Base-by-base conservation (phyloP, 2,888 invertebrate species). In the Phytoseiulus persimilis region DNA sequence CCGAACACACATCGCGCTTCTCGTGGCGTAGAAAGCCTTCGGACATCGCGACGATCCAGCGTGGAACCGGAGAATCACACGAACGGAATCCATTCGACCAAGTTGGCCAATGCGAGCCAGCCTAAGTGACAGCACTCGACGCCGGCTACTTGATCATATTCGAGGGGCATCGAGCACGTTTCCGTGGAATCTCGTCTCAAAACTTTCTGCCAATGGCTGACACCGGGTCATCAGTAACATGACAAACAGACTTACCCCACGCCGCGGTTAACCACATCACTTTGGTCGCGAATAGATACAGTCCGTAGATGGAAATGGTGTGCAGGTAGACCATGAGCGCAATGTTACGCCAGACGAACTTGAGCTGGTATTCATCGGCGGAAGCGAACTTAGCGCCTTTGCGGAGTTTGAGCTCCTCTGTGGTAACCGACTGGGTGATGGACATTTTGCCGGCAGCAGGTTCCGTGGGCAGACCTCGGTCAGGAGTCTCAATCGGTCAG, bases 301-400 rank as follows among this genome's bases (percentile, higher is more conserved):
- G 14, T 9, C 90, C 90, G 90, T 90, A 89, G 3, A 90, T 28
- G 23, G 90, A 90, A 0, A 89, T 87, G 31, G 90, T 33, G 83
- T 90, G 90, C 2, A 89, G 31, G 31, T 89, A 65, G 32, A 31
- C 89, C 31, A 90, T 83, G 83, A 89, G 46, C 28, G 83, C 65
- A 83, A 90, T 83, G 89, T 87, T 90, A 31, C 83, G 89, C 90
- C 90, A 90, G 5, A 89, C 89, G 31, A 89, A 83, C 87, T 32
- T 87, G 32, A 87, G 32, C n/a, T 45, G 87, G 45, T 87, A 87
- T 5, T 87, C 87, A 33, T 87, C 87, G 45, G 87, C 87, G 0
- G 87, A 32, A 45, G 87, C 32, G 33, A 87, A 87, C 45, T 87
- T 87, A 11, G 87, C 87, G 5, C 87, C 87, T 32, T 87, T 87